Percentiles rank a stretch among this genome's conserved stretches.
These are phyloP conservation scores for Dasysyrphus tricinctus DNA, from an alignment of 2,888 invertebrate genomes.

Conservation along the genomic window DNA sequence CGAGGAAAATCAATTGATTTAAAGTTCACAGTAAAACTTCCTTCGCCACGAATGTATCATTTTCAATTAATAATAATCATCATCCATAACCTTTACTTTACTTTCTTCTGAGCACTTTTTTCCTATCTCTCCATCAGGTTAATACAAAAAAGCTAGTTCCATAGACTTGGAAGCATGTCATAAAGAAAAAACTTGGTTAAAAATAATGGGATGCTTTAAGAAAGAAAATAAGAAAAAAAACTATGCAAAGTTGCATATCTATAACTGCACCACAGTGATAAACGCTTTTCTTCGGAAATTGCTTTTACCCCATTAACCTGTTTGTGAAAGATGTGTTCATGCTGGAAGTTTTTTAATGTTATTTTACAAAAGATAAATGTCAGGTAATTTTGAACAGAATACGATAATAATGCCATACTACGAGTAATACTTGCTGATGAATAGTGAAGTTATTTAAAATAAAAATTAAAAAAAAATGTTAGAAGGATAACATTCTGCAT, in stretches of 20 bases:
- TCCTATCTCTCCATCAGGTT: background rate
- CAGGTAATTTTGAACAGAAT: slow-evolving; percentile 21
- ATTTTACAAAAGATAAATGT: slow-evolving; percentile 29
- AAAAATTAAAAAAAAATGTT: background rate
- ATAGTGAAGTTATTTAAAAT: background rate
- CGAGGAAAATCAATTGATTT: slow-evolving; percentile 26
- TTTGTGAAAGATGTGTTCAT: slow-evolving; percentile 32
- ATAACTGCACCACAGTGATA: slow-evolving; percentile 46
- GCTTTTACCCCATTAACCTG: slow-evolving; percentile 61
- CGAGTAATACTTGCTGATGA: background rate
- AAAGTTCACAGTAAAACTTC: slow-evolving; percentile 42
- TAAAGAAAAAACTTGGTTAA: slow-evolving; percentile 21
- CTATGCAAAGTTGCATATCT: slow-evolving; percentile 58
- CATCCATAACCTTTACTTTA: slow-evolving; percentile 6
- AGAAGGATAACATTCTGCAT: background rate
- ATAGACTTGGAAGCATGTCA: slow-evolving; percentile 7
- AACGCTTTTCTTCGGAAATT: slow-evolving; percentile 39
- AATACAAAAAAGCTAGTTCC: background rate
- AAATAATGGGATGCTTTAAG: slow-evolving; percentile 49
- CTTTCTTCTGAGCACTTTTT: background rate
- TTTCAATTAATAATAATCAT: slow-evolving; percentile 39
- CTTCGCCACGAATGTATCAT: slow-evolving; percentile 32
- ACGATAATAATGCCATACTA: slow-evolving; percentile 4
- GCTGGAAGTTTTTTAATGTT: slow-evolving; percentile 19
- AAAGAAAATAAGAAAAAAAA: slow-evolving; percentile 27